Percentiles rank a stretch among this genome's conserved stretches.
These are phyloP conservation scores for Neodiprion lecontei DNA, from an alignment of 1,140 invertebrate species.

Conservation along the genomic window DNA sequence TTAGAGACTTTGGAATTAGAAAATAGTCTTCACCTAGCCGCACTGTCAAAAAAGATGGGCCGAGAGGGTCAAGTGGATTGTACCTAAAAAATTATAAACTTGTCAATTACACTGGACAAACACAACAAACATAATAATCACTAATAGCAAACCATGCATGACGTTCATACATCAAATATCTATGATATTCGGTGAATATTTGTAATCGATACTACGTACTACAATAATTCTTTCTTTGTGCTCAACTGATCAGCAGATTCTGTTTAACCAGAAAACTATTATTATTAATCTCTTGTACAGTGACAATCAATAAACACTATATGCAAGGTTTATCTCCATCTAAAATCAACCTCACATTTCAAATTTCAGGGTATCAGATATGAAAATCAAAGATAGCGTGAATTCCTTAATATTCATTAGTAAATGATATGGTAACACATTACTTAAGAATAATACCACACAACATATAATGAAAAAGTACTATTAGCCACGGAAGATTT, in stretches of 20 bases:
- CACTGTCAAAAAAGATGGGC: slow-evolving; percentile 44
- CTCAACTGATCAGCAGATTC: too few relatives aligned
- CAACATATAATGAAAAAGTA: neutral
- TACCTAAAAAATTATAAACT: slow-evolving; percentile 47
- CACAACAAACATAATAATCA: neutral
- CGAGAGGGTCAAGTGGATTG: slow-evolving; percentile 44
- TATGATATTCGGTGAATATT: neutral
- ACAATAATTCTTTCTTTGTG: too few relatives aligned
- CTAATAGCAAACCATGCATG: neutral
- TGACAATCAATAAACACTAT: too few relatives aligned
- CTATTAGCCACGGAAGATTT: neutral
- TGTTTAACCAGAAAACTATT: too few relatives aligned
- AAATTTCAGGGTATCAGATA: too few relatives aligned
- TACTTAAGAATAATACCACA: neutral
- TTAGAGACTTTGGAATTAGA: slow-evolving; percentile 49
- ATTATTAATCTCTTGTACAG: too few relatives aligned
- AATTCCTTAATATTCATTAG: neutral
- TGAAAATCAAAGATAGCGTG: too few relatives aligned
- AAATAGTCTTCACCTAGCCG: slow-evolving; percentile 51
- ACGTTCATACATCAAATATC: neutral
- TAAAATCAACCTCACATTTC: too few relatives aligned
- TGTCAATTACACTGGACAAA: slow-evolving; percentile 26
- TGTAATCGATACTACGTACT: too few relatives aligned
- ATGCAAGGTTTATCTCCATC: too few relatives aligned
- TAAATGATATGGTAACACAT: neutral